phyloP scores from a whole-genome alignment of 2,797 vertebrate genomes.

The Otolemur crassicaudatus region DNA sequence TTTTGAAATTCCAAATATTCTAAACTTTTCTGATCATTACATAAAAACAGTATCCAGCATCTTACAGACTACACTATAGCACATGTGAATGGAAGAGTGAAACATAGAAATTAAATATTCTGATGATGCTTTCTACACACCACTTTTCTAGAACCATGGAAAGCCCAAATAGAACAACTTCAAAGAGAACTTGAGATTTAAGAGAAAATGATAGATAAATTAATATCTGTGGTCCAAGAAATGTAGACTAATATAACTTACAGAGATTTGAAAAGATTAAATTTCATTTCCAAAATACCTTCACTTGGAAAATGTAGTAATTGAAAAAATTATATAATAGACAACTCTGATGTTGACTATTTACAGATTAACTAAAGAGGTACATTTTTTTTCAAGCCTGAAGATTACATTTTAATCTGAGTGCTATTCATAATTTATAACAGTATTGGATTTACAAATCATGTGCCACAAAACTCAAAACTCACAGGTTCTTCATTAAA shows the following conservation, averaged over 20 bases:
- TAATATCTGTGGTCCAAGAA: conserved; percentile 99
- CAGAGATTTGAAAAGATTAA: conserved; percentile 97
- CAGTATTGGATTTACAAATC: conserved; percentile 99
- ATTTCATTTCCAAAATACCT: conserved; percentile 96
- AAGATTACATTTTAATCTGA: conserved; percentile 97
- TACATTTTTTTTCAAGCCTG: conserved; percentile 98
- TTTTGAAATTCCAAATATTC: conserved; percentile 96
- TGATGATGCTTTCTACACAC: conserved; percentile 94
- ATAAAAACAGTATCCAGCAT: conserved; percentile 91
- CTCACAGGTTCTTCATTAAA: conserved; percentile 88
- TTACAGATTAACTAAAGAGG: conserved; percentile 97
- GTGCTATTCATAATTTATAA: conserved; percentile 98
- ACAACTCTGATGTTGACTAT: conserved; percentile 96
- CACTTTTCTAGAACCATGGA: conserved; percentile 95
- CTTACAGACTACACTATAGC: conserved; percentile 92
- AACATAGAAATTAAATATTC: conserved; percentile 93
- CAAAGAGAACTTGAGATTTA: conserved; percentile 98
- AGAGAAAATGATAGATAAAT: conserved; percentile 98
- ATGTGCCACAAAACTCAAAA: conserved; percentile 97
- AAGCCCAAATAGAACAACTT: conserved; percentile 97
- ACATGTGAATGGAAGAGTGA: conserved; percentile 92
- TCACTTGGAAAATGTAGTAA: conserved; percentile 99
- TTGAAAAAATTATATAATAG: conserved; percentile 98
- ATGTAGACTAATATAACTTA: conserved; percentile 99
- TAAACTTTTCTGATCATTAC: conserved; percentile 93